Evolutionary conservation across 2,113 vertebrate species (phyloP).

Genomic region (Lasiurus cinereus): DNA sequence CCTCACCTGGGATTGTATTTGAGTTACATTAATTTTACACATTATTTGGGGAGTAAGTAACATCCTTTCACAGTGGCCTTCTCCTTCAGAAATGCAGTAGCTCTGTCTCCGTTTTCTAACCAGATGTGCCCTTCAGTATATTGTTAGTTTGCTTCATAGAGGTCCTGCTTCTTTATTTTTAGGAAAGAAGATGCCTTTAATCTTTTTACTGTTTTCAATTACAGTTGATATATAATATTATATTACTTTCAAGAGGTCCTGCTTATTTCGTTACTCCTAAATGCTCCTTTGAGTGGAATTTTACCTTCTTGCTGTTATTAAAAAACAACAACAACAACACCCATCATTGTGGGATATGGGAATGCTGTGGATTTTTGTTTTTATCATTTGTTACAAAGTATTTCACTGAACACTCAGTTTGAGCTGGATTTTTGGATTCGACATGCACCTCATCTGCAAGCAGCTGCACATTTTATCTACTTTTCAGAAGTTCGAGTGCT

Average conservation of each 20-base stretch:
- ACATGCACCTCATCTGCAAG: neutral
- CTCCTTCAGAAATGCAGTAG: neutral
- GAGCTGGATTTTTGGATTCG: neutral
- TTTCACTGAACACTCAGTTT: neutral
- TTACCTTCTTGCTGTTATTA: neutral
- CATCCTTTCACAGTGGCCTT: neutral
- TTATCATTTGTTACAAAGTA: neutral
- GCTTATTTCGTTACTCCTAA: neutral
- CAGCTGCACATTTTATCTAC: accelerated
- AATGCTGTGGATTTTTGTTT: neutral
- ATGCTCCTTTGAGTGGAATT: neutral
- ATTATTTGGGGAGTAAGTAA: neutral
- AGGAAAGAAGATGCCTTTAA: neutral
- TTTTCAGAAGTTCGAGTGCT: accelerated
- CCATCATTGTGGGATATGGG: neutral
- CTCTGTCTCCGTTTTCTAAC: neutral
- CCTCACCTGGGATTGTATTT: neutral
- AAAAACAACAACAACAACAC: neutral
- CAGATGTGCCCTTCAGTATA: neutral
- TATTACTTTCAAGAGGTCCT: neutral
- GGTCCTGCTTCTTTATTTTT: neutral
- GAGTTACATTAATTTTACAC: neutral
- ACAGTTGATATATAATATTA: neutral
- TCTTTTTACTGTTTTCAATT: neutral
- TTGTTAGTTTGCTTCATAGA: neutral